Percentiles rank a stretch among this genome's conserved stretches.
Evolutionary conservation across 2,888 invertebrate species (phyloP).

Genomic region (Hypomecis punctinalis): DNA sequence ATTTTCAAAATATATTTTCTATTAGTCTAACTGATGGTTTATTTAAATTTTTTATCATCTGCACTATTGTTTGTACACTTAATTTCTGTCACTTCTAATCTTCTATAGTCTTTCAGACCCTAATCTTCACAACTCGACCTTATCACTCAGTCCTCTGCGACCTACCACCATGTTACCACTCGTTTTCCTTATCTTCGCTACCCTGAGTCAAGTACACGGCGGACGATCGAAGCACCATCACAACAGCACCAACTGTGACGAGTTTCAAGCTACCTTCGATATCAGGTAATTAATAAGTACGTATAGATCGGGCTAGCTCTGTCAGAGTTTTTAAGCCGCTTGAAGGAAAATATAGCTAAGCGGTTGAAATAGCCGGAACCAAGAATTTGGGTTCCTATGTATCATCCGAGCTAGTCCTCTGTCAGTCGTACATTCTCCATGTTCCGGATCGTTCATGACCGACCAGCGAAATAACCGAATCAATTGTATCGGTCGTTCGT

Average conservation of each 20-base stretch:
- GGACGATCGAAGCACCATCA: slow-evolving; percentile 42
- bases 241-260: slow-evolving; percentile 55
- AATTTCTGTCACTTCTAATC: slow-evolving; percentile 35
- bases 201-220: slow-evolving; percentile 45
- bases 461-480: too few species aligned
- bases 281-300: slow-evolving; percentile 31
- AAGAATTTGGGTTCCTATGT: too few species aligned
- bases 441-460: too few species aligned
- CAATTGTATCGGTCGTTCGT: too few species aligned
- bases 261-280: slow-evolving; percentile 66
- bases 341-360: too few species aligned
- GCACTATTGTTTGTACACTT: too few species aligned
- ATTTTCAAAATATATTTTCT: neutral
- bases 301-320: neutral
- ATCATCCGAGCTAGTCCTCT: too few species aligned
- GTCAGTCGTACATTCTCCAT: too few species aligned
- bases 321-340: too few species aligned
- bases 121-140: slow-evolving; percentile 6
- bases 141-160: slow-evolving; percentile 34
- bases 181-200: slow-evolving; percentile 36
- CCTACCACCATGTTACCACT: slow-evolving; percentile 35
- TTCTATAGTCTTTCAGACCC: slow-evolving; percentile 27
- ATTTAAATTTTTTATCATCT: too few species aligned
- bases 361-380: too few species aligned
- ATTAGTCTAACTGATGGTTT: too few species aligned